Percentiles rank a stretch among this genome's conserved stretches.
These are phyloP conservation scores for Epirrita christyi DNA, from an alignment of 2,888 invertebrate genomes.

Conservation along the genomic window DNA sequence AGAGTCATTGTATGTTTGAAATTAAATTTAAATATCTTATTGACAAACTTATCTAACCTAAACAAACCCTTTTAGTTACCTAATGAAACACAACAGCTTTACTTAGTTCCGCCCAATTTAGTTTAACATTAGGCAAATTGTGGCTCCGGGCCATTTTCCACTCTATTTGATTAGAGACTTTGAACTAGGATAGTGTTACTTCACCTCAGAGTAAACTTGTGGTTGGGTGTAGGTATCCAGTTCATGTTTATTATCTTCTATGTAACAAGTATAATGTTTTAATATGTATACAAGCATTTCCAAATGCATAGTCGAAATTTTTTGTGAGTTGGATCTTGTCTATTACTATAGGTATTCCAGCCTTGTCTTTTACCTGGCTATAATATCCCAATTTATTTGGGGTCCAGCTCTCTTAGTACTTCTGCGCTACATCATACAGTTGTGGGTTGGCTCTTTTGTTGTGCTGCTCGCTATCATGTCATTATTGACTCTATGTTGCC, in stretches of 20 bases:
- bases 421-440: too few species aligned
- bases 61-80: background rate
- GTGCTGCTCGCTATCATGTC: too few species aligned
- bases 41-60: background rate
- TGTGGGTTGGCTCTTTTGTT: too few species aligned
- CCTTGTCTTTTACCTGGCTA: too few species aligned
- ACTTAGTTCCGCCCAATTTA: constrained; percentile 18
- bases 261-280: too few species aligned
- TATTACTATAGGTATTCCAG: too few species aligned
- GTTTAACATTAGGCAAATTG: constrained; percentile 57
- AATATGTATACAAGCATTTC: too few species aligned
- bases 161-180: constrained; percentile 41
- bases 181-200: constrained; percentile 39
- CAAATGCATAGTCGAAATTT: too few species aligned
- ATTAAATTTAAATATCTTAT: background rate
- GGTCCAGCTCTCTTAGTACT: too few species aligned
- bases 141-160: constrained; percentile 43
- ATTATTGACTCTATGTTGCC: too few species aligned
- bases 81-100: background rate
- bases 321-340: too few species aligned
- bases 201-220: constrained; percentile 10
- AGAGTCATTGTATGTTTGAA: background rate
- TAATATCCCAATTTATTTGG: too few species aligned
- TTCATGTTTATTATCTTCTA: background rate
- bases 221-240: background rate